A percentile compares a stretch with the other conserved stretches of the same genome.
Evolutionary conservation across 2,113 vertebrate genomes (phyloP).

Genomic region (Rhagologus leucostigma): DNA sequence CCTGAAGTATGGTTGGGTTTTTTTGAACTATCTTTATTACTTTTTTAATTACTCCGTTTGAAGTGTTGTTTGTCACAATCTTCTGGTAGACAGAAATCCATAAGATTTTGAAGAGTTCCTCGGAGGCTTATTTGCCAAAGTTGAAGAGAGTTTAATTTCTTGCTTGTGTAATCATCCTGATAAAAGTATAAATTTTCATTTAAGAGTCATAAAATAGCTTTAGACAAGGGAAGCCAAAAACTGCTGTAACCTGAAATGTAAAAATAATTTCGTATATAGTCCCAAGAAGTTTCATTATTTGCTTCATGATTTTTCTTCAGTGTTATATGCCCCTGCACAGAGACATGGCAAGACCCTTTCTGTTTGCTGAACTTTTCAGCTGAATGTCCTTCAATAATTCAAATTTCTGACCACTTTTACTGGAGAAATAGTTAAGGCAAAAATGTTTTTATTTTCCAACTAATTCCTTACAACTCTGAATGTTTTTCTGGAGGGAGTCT

Average conservation of each 20-base stretch:
- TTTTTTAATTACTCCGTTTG: neutral
- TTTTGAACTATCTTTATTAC: neutral
- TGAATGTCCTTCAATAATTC: neutral
- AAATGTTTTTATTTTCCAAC: neutral
- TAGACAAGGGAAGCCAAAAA: slow-evolving; percentile 26
- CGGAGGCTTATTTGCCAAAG: neutral
- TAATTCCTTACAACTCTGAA: neutral
- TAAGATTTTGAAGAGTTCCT: neutral
- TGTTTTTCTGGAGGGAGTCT: neutral
- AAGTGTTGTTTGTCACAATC: neutral
- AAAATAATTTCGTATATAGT: neutral
- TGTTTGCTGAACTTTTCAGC: neutral
- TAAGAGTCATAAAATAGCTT: neutral
- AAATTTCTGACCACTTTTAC: neutral
- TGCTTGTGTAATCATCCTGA: slow-evolving; percentile 5
- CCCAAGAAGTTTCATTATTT: neutral
- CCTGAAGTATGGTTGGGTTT: neutral
- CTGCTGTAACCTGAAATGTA: neutral
- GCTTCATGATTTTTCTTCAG: neutral
- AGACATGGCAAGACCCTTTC: neutral
- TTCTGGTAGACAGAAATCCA: neutral
- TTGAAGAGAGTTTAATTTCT: slow-evolving; percentile 26
- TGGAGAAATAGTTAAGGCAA: neutral
- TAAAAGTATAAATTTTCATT: slow-evolving; percentile 14
- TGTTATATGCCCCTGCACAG: neutral